phyloP scores from a whole-genome alignment of 2,797 vertebrate species.

The Salarias fasciatus region DNA sequence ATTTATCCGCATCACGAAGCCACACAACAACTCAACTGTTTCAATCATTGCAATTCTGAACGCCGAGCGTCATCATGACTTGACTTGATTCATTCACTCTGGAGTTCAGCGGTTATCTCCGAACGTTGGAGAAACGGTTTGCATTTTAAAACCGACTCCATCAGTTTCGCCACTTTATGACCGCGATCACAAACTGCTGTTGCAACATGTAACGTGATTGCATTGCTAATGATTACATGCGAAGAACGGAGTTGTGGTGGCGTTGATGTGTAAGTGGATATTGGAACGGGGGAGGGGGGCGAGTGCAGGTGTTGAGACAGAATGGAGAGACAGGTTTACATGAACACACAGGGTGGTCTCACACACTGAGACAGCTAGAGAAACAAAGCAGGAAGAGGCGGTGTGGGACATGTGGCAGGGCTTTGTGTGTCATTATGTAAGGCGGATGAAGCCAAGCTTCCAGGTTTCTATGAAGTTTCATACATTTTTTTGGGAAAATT shows the following conservation, averaged over 20 bases:
- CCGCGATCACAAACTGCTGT: background rate
- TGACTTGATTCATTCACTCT: background rate
- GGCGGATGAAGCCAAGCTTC: background rate
- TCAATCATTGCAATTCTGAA: background rate
- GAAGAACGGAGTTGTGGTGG: slow-evolving; percentile 1
- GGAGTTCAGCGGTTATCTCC: background rate
- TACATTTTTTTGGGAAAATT: too few species aligned
- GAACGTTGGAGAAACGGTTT: background rate
- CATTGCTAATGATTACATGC: background rate
- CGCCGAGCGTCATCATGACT: background rate
- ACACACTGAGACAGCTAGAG: slow-evolving; percentile 37
- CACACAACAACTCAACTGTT: too few species aligned
- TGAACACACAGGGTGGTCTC: slow-evolving; percentile 54
- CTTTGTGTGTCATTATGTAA: background rate
- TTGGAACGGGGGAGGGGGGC: slow-evolving; percentile 25
- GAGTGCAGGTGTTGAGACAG: slow-evolving; percentile 8
- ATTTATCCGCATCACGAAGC: slow-evolving; percentile 36
- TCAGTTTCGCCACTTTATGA: too few species aligned
- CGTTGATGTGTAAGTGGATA: slow-evolving; percentile 12
- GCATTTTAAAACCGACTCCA: too few species aligned
- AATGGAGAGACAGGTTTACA: slow-evolving; percentile 54
- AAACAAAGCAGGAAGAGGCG: slow-evolving; percentile 39
- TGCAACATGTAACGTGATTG: background rate
- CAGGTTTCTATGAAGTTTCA: too few species aligned
- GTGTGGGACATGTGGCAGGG: slow-evolving; percentile 20